Conservation (phyloP, 2,888 invertebrate genomes). For the Metalampra italica region DNA sequence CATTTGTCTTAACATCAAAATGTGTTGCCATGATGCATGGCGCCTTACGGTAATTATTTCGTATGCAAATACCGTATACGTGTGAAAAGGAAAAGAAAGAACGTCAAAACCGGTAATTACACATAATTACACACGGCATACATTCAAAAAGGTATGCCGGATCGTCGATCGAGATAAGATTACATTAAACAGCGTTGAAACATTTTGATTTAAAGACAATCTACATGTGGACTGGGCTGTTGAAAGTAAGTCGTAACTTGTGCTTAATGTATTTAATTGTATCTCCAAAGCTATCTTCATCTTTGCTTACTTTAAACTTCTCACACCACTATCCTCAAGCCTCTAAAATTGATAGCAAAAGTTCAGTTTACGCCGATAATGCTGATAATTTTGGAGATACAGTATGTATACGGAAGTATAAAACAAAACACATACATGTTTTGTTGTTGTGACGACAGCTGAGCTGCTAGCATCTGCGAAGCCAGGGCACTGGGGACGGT, state of each 20-base stretch:
- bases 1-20: slow-evolving; percentile 71
- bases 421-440: slow-evolving; percentile 90
- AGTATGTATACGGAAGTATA: slow-evolving; percentile 45
- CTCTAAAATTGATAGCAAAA: background rate
- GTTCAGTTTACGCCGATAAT: background rate
- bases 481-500: slow-evolving; percentile 95
- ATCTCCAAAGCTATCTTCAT: slow-evolving; percentile 62
- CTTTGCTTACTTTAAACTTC: slow-evolving; percentile 1
- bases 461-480: slow-evolving; percentile 97
- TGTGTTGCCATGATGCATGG: slow-evolving; percentile 66
- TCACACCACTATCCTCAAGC: background rate
- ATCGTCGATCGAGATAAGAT: slow-evolving; percentile 72
- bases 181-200: slow-evolving; percentile 75
- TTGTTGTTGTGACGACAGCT: slow-evolving; percentile 95
- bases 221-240: slow-evolving; percentile 57
- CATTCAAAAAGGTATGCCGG: slow-evolving; percentile 67
- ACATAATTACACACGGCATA: slow-evolving; percentile 72
- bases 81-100: slow-evolving; percentile 75
- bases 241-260: slow-evolving; percentile 63
- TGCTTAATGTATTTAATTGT: slow-evolving; percentile 66
- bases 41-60: slow-evolving; percentile 69
- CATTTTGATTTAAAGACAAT: slow-evolving; percentile 76
- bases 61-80: slow-evolving; percentile 75
- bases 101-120: slow-evolving; percentile 72
- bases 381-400: slow-evolving; percentile 40